Evolutionary conservation across 2,113 vertebrate genomes (phyloP).

Genomic region (Stictonetta naevosa): DNA sequence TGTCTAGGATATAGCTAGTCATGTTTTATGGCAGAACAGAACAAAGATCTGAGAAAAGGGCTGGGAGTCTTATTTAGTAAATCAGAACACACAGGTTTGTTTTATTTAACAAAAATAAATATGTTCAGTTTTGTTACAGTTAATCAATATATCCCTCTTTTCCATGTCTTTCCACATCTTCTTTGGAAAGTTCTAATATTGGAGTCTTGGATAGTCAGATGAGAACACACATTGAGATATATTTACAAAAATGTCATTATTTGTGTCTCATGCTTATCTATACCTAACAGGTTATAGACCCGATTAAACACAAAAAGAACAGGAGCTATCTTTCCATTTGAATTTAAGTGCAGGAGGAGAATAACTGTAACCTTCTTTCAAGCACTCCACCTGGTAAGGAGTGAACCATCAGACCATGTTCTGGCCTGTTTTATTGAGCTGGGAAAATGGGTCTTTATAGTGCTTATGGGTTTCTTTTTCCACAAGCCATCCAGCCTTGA

Average conservation of each 20-base stretch:
- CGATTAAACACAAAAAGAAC: not conserved
- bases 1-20: not conserved
- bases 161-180: not conserved
- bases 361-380: not conserved
- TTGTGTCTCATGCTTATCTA: not conserved
- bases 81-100: not conserved
- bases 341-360: not conserved
- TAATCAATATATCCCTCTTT: not conserved
- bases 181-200: not conserved
- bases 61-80: not conserved
- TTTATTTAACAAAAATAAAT: not conserved
- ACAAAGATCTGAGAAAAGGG: not conserved
- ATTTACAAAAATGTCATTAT: not conserved
- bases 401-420: not conserved
- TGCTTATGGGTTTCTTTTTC: not conserved
- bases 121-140: not conserved
- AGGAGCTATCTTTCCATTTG: not conserved
- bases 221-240: rapidly evolving
- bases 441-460: conserved; percentile 26
- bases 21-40: not conserved
- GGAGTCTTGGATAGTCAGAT: rapidly evolving
- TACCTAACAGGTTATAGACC: not conserved
- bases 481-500: conserved; percentile 41
- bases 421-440: conserved; percentile 1
- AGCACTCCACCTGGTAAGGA: not conserved